Evolutionary conservation across 2,797 vertebrate species (phyloP).

Genomic region (Peromyscus eremicus): DNA sequence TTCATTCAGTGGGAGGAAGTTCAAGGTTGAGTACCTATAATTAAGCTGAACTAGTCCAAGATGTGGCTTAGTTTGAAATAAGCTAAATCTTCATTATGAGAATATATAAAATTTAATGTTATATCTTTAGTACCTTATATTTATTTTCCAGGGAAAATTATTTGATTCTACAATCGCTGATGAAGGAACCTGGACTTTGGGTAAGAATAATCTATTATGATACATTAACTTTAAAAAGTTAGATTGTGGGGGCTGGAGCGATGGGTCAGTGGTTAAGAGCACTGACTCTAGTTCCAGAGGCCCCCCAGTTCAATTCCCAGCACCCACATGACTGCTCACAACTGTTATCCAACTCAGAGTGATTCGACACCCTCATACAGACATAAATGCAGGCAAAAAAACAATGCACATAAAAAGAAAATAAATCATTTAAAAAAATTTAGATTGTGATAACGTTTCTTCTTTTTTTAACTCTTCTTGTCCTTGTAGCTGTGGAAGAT

Average conservation of each 20-base stretch:
- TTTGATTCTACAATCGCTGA: slow-evolving; percentile 95
- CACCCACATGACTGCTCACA: too few relatives aligned
- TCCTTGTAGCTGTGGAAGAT: slow-evolving; percentile 43
- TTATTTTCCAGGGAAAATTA: slow-evolving; percentile 93
- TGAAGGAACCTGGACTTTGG: slow-evolving; percentile 97
- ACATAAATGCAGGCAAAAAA: too few relatives aligned
- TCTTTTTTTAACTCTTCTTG: slow-evolving; percentile 13
- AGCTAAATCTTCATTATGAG: slow-evolving; percentile 35
- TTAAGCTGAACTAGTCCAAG: slow-evolving; percentile 15
- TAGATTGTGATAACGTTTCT: not conserved
- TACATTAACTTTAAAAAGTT: slow-evolving; percentile 10
- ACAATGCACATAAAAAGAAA: too few relatives aligned
- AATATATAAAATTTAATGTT: slow-evolving; percentile 46
- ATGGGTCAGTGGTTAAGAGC: too few relatives aligned
- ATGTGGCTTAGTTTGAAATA: slow-evolving; percentile 26
- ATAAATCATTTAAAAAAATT: too few relatives aligned
- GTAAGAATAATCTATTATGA: slow-evolving; percentile 85
- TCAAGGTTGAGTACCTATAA: not conserved
- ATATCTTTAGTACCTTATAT: not conserved
- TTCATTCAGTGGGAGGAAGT: not conserved
- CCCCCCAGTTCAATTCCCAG: too few relatives aligned
- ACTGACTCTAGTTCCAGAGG: too few relatives aligned
- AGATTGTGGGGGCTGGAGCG: not conserved
- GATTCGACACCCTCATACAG: too few relatives aligned
- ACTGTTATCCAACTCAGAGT: too few relatives aligned